phyloP scores from a whole-genome alignment of 2,888 invertebrate genomes.

The Bunonema sp. region DNA sequence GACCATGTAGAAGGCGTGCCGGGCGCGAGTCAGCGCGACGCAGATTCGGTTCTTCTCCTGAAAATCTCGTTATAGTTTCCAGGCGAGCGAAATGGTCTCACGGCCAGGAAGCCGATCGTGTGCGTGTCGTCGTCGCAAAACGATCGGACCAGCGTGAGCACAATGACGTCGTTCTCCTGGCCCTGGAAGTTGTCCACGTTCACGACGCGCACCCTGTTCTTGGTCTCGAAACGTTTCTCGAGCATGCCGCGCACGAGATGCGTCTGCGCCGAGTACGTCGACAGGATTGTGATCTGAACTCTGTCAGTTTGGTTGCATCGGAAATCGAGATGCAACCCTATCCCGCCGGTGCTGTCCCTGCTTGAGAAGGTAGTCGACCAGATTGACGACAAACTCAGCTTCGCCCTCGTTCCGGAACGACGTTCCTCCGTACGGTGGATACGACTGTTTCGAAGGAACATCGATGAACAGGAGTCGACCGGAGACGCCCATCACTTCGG shows the following conservation, averaged over 20 bases:
- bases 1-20: too few species aligned
- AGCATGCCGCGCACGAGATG: constrained; percentile 6
- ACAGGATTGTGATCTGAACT: constrained; percentile 60
- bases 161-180: constrained; percentile 52
- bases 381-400: constrained; percentile 52
- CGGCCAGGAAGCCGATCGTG: constrained; percentile 44
- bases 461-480: too few species aligned
- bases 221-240: constrained; percentile 19
- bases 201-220: constrained; percentile 10
- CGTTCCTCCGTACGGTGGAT: too few species aligned
- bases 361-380: constrained; percentile 17
- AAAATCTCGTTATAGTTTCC: background rate
- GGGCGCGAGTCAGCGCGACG: constrained; percentile 57
- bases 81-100: constrained; percentile 1
- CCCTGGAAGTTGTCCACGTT: background rate
- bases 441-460: too few species aligned
- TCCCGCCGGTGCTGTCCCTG: constrained; percentile 12
- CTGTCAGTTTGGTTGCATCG: too few species aligned
- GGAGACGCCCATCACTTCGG: too few species aligned
- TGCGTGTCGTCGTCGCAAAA: too few species aligned
- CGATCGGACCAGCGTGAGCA: constrained; percentile 65
- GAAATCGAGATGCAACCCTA: too few species aligned
- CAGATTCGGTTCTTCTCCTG: constrained; percentile 39
- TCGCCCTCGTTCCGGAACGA: too few species aligned
- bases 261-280: constrained; percentile 61